A percentile compares a stretch with the other conserved stretches of the same genome.
phyloP scores from a whole-genome alignment of 2,888 invertebrate species.

The Amphipoea oculea region DNA sequence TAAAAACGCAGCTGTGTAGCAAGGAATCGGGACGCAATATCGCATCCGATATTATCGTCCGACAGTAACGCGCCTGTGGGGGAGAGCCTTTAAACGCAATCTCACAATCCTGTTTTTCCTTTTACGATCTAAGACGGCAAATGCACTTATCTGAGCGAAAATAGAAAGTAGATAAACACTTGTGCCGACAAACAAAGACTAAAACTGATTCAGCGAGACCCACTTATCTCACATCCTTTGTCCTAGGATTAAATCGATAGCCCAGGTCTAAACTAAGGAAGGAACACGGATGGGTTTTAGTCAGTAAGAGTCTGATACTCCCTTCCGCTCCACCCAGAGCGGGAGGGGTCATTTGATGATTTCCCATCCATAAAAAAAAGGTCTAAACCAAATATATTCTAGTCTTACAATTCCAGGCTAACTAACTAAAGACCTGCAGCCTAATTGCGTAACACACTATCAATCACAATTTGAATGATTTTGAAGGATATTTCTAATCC shows the following conservation, averaged over 20 bases:
- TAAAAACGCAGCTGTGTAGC: neutral
- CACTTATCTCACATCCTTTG: neutral
- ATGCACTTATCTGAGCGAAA: slow-evolving; percentile 23
- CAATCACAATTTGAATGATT: neutral
- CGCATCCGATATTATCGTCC: neutral
- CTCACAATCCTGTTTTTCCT: slow-evolving; percentile 31
- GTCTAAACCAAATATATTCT: neutral
- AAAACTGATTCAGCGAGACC: slow-evolving; percentile 14
- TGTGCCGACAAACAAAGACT: neutral
- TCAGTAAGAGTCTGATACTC: no score
- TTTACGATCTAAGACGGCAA: slow-evolving; percentile 15
- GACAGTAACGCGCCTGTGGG: neutral
- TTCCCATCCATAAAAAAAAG: no score
- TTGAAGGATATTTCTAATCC: neutral
- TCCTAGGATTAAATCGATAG: neutral
- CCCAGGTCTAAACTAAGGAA: no score
- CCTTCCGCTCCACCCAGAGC: no score
- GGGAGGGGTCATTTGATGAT: no score
- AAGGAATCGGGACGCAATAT: neutral
- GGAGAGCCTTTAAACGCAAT: slow-evolving; percentile 16
- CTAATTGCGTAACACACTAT: neutral
- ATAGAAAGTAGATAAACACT: slow-evolving; percentile 29
- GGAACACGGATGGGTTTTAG: no score
- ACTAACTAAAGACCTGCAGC: neutral
- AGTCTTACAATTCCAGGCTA: neutral